Conservation (phyloP, 1,140 invertebrate genomes). For the Aethina tumida region DNA sequence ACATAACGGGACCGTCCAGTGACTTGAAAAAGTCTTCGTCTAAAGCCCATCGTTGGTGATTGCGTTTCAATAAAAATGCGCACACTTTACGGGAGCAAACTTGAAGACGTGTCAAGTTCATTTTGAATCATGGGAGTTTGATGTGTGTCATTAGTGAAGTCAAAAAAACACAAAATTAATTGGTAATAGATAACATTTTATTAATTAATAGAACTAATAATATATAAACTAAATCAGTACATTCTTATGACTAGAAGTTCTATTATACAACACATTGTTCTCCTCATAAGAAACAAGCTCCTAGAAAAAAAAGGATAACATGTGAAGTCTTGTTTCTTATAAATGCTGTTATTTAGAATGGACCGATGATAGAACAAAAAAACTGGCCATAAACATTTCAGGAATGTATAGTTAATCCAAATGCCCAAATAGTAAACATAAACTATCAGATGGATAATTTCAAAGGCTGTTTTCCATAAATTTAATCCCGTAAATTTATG, state of each 20-base stretch:
- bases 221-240: constrained; percentile 26
- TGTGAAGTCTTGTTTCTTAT: constrained; percentile 10
- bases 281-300: constrained; percentile 10
- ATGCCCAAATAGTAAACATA: constrained; percentile 11
- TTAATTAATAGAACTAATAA: constrained; percentile 25
- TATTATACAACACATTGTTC: constrained; percentile 20
- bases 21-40: constrained; percentile 49
- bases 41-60: constrained; percentile 45
- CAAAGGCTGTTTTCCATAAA: constrained; percentile 8
- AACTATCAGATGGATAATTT: constrained; percentile 8
- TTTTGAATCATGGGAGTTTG: too few species aligned
- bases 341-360: constrained; percentile 13
- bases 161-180: too few species aligned
- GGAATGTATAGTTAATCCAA: constrained; percentile 16
- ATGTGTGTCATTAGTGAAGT: too few species aligned
- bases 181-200: constrained; percentile 28
- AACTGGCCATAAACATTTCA: constrained; percentile 21
- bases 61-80: too few species aligned
- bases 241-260: constrained; percentile 31
- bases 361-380: constrained; percentile 11
- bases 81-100: too few species aligned
- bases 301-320: constrained; percentile 4
- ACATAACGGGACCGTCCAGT: constrained; percentile 48
- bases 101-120: too few species aligned
- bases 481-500: constrained; percentile 7